Percentiles rank a stretch among this genome's conserved stretches.
Evolutionary conservation across 2,888 invertebrate genomes (phyloP).

Genomic region (Microplitis manilae): DNA sequence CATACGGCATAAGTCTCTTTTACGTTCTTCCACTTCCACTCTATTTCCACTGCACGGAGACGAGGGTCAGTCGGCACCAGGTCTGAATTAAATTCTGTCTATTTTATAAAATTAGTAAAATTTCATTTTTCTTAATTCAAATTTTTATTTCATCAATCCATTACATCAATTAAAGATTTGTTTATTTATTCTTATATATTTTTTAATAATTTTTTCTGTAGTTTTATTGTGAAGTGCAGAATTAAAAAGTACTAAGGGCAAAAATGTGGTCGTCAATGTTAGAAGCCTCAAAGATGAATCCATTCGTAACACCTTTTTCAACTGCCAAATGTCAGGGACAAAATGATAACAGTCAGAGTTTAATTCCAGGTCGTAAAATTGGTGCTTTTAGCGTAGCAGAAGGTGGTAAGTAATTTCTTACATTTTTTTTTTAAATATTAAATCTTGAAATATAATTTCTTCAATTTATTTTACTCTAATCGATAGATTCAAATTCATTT

Average conservation of each 20-base stretch:
- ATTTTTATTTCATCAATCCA: too few relatives aligned
- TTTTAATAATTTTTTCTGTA: slow-evolving; percentile 44
- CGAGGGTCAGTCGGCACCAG: slow-evolving; percentile 52
- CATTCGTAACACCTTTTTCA: slow-evolving; percentile 68
- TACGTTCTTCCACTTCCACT: slow-evolving; percentile 56
- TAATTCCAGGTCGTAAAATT: slow-evolving; percentile 69
- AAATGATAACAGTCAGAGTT: slow-evolving; percentile 57
- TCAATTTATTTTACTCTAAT: not conserved
- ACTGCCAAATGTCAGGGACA: slow-evolving; percentile 69
- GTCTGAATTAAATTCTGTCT: slow-evolving; percentile 32
- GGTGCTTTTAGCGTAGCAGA: slow-evolving; percentile 67
- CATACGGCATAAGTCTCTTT: slow-evolving; percentile 45
- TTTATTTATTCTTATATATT: slow-evolving; percentile 24
- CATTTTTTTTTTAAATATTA: slow-evolving; percentile 36
- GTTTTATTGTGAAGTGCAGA: slow-evolving; percentile 43
- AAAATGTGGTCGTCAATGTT: slow-evolving; percentile 71
- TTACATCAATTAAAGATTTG: not conserved
- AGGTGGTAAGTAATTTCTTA: slow-evolving; percentile 63
- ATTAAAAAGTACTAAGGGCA: slow-evolving; percentile 48
- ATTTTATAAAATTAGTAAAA: slow-evolving; percentile 26
- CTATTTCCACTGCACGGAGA: slow-evolving; percentile 59
- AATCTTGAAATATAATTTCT: not conserved
- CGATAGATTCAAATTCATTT: not conserved
- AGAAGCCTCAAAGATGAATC: slow-evolving; percentile 71
- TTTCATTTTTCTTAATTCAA: not conserved